Evolutionary conservation across 1,140 invertebrate species (phyloP).

Genomic region (Diachasmimorpha longicaudata): DNA sequence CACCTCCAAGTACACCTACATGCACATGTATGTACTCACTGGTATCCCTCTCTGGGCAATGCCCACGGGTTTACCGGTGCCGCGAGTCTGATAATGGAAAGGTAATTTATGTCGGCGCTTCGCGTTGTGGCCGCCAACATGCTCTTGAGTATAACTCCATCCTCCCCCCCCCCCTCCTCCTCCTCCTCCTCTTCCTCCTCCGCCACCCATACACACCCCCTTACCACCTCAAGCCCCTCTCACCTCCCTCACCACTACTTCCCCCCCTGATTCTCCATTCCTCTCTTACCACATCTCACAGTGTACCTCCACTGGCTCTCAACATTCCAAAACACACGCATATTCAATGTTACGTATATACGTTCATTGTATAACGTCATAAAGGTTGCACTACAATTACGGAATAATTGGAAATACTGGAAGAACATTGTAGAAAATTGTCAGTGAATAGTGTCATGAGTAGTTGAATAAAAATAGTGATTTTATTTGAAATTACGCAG

Average conservation of each 20-base stretch:
- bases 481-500: too few relatives aligned
- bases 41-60: neutral
- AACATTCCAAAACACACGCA: neutral
- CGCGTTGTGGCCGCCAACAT: conserved; percentile 23
- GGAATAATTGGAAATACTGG: neutral
- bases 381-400: neutral
- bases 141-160: conserved; percentile 30
- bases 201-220: too few relatives aligned
- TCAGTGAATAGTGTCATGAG: neutral
- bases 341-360: conserved; percentile 1
- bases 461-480: neutral
- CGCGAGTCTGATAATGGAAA: conserved; percentile 46
- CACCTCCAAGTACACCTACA: neutral
- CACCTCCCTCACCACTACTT: conserved; percentile 2
- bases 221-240: too few relatives aligned
- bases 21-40: neutral
- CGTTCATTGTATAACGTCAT: neutral
- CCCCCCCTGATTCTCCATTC: conserved; percentile 2
- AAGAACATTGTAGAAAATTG: neutral
- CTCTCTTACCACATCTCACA: conserved; percentile 17
- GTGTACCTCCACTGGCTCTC: neutral
- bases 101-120: conserved; percentile 46
- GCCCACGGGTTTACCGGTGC: conserved; percentile 29
- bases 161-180: conserved; percentile 15
- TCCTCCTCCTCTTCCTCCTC: neutral